Conservation (phyloP, 2,113 vertebrate species). For the Neofelis nebulosa region DNA sequence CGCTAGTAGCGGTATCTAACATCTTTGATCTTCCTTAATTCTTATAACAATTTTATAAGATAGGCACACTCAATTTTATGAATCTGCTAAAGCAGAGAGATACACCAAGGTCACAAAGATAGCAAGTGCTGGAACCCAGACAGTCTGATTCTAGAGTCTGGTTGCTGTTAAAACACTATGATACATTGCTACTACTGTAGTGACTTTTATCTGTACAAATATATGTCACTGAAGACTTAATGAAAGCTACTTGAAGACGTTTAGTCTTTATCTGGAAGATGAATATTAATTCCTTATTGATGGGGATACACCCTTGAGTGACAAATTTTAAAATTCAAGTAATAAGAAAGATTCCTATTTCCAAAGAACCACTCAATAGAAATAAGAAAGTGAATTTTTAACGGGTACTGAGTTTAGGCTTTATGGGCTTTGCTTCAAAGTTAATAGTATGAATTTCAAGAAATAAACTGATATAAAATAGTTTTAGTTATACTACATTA, state of each 20-base stretch:
- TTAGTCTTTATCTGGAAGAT: neutral
- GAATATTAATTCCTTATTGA: neutral
- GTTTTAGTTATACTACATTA: constrained; percentile 25
- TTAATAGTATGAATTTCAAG: neutral
- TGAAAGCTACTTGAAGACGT: neutral
- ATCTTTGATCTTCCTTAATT: neutral
- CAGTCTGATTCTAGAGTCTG: neutral
- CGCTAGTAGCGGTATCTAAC: neutral
- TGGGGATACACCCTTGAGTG: neutral
- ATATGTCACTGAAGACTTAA: neutral
- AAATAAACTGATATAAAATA: constrained; percentile 24
- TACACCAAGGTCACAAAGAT: neutral
- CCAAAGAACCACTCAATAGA: neutral
- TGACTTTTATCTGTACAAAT: neutral
- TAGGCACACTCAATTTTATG: neutral
- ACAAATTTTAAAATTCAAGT: neutral
- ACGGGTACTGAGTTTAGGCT: neutral
- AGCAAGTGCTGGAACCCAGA: neutral
- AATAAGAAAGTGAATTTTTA: neutral
- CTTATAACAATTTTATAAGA: neutral
- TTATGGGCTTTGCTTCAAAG: neutral
- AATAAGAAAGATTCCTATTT: neutral
- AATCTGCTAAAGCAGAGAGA: neutral
- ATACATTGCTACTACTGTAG: accelerated
- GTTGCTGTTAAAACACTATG: neutral